phyloP scores from a whole-genome alignment of 1,140 invertebrate genomes.

The Lethocerus indicus region DNA sequence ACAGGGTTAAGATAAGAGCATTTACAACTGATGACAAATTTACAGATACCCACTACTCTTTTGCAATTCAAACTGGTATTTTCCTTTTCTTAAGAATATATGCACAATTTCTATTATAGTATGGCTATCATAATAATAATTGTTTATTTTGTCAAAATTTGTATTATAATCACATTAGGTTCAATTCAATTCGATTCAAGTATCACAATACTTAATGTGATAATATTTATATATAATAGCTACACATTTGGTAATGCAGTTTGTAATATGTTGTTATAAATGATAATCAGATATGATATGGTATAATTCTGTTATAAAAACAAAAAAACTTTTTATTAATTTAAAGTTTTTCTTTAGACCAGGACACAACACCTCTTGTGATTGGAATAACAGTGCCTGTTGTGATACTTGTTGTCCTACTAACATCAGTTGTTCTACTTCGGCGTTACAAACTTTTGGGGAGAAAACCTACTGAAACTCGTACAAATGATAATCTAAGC shows the following conservation, averaged over 20 bases:
- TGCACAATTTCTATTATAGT: background rate
- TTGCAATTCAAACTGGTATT: constrained; percentile 62
- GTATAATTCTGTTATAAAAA: too few relatives aligned
- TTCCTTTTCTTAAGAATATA: background rate
- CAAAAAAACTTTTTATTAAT: too few relatives aligned
- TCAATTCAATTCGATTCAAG: too few relatives aligned
- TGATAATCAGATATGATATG: too few relatives aligned
- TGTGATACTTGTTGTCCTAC: constrained; percentile 36
- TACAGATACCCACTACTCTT: constrained; percentile 79
- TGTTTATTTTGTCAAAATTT: too few relatives aligned
- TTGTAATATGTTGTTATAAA: too few relatives aligned
- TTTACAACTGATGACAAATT: constrained; percentile 85
- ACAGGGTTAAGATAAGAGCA: constrained; percentile 80
- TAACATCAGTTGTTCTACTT: constrained; percentile 33
- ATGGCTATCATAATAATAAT: background rate
- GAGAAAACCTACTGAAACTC: constrained; percentile 44
- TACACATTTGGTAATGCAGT: too few relatives aligned
- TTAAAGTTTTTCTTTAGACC: constrained; percentile 33
- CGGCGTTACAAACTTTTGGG: constrained; percentile 37
- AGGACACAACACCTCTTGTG: constrained; percentile 67
- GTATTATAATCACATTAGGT: too few relatives aligned
- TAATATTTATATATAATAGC: too few relatives aligned
- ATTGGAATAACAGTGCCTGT: constrained; percentile 54
- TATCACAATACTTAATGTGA: too few relatives aligned
- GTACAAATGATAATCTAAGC: constrained; percentile 50